A percentile compares a stretch with the other conserved stretches of the same genome.
These are phyloP conservation scores for Tenthredo livida DNA, from an alignment of 2,888 invertebrate species.

Conservation along the genomic window DNA sequence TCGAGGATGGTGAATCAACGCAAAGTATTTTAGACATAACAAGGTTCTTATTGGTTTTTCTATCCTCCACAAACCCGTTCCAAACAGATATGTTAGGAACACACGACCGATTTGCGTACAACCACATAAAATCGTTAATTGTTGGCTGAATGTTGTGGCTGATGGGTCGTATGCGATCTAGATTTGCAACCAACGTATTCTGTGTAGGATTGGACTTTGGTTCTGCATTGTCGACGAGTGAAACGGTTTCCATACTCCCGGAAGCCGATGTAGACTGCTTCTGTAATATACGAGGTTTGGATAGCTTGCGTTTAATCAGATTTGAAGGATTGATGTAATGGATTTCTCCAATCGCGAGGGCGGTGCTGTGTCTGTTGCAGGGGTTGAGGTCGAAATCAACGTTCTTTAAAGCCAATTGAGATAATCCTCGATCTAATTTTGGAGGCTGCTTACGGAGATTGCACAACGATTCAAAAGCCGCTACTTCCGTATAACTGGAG, in stretches of 20 bases:
- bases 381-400: constrained; percentile 33
- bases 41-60: not conserved
- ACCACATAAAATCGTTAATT: constrained; percentile 52
- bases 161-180: not conserved
- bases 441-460: no score
- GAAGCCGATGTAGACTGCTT: no score
- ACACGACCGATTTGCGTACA: constrained; percentile 1
- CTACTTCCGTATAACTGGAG: constrained; percentile 55
- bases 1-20: not conserved
- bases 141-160: not conserved
- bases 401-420: constrained; percentile 23
- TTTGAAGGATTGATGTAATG: no score
- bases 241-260: no score
- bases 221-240: no score
- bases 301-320: no score
- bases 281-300: not conserved
- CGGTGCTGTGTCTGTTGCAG: not conserved
- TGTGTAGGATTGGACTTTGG: no score
- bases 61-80: constrained; percentile 13
- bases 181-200: no score
- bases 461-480: constrained; percentile 53
- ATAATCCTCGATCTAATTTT: not conserved
- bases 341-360: constrained; percentile 46
- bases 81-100: not conserved
- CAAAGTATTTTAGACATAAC: not conserved